Percentiles rank a stretch among this genome's conserved stretches.
Evolutionary conservation across 2,888 invertebrate species (phyloP).

Genomic region (Ichneumoninae sp.): DNA sequence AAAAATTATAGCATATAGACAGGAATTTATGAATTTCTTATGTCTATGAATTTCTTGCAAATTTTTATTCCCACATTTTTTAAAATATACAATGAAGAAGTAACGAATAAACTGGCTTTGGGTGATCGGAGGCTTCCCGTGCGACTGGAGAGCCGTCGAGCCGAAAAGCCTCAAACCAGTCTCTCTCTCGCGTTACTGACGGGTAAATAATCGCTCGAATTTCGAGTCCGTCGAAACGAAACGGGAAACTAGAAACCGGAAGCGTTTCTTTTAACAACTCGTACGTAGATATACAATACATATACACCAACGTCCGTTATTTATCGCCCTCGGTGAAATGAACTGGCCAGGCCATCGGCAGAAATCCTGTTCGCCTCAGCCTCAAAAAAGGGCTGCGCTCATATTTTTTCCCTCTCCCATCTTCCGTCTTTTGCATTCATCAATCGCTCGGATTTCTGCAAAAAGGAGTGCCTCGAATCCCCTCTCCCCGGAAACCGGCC

Average conservation of each 20-base stretch:
- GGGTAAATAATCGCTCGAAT: constrained; percentile 68
- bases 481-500: constrained; percentile 3
- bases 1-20: too few species aligned
- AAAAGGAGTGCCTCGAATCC: constrained; percentile 72
- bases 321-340: constrained; percentile 39
- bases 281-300: background rate
- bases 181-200: constrained; percentile 61
- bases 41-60: background rate
- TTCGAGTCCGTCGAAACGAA: constrained; percentile 59
- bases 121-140: constrained; percentile 44
- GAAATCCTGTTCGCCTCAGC: constrained; percentile 21
- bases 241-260: constrained; percentile 66
- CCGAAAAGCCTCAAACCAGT: constrained; percentile 52
- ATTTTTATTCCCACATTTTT: background rate
- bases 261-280: constrained; percentile 50
- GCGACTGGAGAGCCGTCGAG: constrained; percentile 22
- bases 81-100: constrained; percentile 19
- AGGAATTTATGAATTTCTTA: too few species aligned
- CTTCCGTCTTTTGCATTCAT: constrained; percentile 55
- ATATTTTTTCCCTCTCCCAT: constrained; percentile 18
- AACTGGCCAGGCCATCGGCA: constrained; percentile 13
- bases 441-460: constrained; percentile 80
- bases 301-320: constrained; percentile 53
- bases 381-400: background rate
- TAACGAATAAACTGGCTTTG: constrained; percentile 32